Evolutionary conservation across 2,888 invertebrate species (phyloP).

Genomic region (Nebria brevicollis): DNA sequence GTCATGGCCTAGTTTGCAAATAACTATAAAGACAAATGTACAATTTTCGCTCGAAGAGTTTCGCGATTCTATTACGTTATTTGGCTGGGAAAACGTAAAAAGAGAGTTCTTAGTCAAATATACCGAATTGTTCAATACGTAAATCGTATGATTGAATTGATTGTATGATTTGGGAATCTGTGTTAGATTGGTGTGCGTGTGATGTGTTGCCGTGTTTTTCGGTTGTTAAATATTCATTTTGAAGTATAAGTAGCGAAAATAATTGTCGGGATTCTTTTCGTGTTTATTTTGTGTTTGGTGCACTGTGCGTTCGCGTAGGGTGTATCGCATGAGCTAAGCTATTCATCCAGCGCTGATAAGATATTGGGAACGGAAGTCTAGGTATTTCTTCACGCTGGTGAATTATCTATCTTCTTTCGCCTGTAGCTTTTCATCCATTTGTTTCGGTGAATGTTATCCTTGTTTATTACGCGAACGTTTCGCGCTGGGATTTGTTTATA

Average conservation of each 20-base stretch:
- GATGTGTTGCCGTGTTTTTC: neutral
- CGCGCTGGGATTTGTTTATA: constrained; percentile 23
- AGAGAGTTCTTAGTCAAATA: too few relatives aligned
- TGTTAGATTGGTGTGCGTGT: neutral
- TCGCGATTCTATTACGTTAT: neutral
- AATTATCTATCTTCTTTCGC: constrained; percentile 31
- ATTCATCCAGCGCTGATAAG: constrained; percentile 55
- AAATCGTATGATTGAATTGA: too few relatives aligned
- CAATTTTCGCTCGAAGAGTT: neutral
- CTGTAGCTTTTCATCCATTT: constrained; percentile 33
- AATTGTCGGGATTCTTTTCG: constrained; percentile 12
- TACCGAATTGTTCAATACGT: too few relatives aligned
- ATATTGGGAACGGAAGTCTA: constrained; percentile 54
- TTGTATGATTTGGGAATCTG: neutral
- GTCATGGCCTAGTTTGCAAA: constrained; percentile 16
- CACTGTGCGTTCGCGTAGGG: neutral
- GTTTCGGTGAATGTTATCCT: constrained; percentile 31
- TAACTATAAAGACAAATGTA: constrained; percentile 9
- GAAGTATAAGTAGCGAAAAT: neutral
- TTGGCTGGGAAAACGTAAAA: too few relatives aligned
- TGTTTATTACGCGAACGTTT: constrained; percentile 35
- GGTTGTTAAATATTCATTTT: neutral
- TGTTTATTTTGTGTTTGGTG: constrained; percentile 7
- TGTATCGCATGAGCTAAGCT: constrained; percentile 54
- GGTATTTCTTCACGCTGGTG: constrained; percentile 51